phyloP scores from a whole-genome alignment of 2,888 invertebrate species.

The Lydus trimaculatus region DNA sequence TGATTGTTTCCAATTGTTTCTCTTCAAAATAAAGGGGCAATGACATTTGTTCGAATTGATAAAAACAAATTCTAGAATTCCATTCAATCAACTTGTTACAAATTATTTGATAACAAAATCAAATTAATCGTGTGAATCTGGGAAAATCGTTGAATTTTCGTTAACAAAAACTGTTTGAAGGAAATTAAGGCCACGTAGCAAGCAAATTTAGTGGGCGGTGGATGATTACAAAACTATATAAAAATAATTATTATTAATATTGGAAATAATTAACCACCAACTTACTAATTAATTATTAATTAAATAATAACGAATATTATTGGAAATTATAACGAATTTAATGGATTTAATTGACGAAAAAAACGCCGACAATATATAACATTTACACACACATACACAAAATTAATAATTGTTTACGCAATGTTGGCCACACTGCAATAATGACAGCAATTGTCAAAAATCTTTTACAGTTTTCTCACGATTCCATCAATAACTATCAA shows the following conservation, averaged over 20 bases:
- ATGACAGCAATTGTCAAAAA: not conserved
- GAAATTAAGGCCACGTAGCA: conserved; percentile 17
- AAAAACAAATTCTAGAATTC: not conserved
- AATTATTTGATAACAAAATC: not conserved
- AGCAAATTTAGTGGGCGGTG: conserved; percentile 13
- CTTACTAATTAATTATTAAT: not conserved
- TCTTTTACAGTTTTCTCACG: no score
- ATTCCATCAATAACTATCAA: no score
- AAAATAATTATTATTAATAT: not conserved
- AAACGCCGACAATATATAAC: conserved; percentile 7
- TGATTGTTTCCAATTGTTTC: not conserved
- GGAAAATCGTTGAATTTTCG: not conserved
- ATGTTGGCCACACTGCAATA: not conserved
- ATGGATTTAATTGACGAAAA: not conserved
- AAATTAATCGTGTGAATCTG: not conserved
- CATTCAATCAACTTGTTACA: not conserved
- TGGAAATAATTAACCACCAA: not conserved
- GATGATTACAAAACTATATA: not conserved
- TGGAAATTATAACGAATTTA: not conserved
- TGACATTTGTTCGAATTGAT: not conserved
- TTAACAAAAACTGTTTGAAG: not conserved
- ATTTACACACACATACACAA: not conserved
- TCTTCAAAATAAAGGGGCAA: not conserved
- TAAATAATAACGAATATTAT: not conserved
- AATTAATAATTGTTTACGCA: conserved; percentile 1